Conservation (phyloP, 2,888 invertebrate species). For the Andrena camellia region DNA sequence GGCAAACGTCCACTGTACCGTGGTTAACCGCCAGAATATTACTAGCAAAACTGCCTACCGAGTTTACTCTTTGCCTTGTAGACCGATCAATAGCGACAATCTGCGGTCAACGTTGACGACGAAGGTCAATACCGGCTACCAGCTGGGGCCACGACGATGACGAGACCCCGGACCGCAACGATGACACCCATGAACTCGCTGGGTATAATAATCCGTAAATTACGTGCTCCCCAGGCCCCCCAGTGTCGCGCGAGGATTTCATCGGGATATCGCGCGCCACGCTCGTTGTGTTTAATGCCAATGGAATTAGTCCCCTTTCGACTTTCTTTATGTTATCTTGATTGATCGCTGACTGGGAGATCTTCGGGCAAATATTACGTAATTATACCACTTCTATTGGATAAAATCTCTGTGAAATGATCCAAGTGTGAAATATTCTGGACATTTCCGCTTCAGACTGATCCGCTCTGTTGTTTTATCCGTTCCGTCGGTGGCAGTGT, state of each 20-base stretch:
- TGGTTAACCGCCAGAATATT: constrained; percentile 77
- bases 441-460: neutral
- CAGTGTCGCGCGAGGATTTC: constrained; percentile 42
- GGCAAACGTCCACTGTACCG: constrained; percentile 74
- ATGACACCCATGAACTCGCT: constrained; percentile 63
- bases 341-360: no score
- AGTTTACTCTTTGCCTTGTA: constrained; percentile 61
- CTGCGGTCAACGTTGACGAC: constrained; percentile 52
- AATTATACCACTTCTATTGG: no score
- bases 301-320: neutral
- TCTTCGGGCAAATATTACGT: no score
- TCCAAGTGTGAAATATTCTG: neutral
- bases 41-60: constrained; percentile 67
- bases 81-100: constrained; percentile 57
- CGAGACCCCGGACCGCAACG: constrained; percentile 51
- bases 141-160: constrained; percentile 45
- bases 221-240: constrained; percentile 74
- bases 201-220: constrained; percentile 79
- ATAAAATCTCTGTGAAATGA: no score
- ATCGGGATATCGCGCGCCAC: constrained; percentile 20
- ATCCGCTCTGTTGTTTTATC: neutral
- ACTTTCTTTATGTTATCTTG: no score
- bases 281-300: neutral
- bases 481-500: neutral
- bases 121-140: constrained; percentile 58